Evolutionary conservation across 2,113 vertebrate species (phyloP).

Genomic region (Cochlearius cochlearius): DNA sequence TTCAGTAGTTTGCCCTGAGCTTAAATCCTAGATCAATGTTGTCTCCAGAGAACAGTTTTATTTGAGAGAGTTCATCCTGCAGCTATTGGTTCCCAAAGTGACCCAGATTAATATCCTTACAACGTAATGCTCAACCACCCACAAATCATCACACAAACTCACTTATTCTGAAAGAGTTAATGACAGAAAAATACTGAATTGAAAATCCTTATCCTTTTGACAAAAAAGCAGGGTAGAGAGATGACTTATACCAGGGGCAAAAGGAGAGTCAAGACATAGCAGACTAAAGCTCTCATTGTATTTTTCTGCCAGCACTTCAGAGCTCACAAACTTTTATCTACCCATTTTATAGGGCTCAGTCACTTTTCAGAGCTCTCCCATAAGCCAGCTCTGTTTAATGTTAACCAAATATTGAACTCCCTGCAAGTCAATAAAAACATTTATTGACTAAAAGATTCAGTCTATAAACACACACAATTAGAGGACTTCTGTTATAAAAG

Average conservation of each 20-base stretch:
- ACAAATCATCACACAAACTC: neutral
- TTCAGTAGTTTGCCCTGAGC: neutral
- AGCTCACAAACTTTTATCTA: neutral
- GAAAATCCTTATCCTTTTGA: neutral
- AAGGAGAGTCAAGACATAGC: neutral
- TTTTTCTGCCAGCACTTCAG: neutral
- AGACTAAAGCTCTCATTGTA: neutral
- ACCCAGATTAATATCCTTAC: neutral
- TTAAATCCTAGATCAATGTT: neutral
- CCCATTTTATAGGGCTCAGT: neutral
- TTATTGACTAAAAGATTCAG: conserved; percentile 47
- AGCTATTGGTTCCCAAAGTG: neutral
- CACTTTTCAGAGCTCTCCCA: neutral
- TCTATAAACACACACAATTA: conserved; percentile 46
- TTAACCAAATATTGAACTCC: conserved; percentile 25
- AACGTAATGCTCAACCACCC: neutral
- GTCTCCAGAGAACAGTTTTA: neutral
- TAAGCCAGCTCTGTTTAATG: neutral
- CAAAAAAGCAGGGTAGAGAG: neutral
- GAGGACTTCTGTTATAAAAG: conserved; percentile 14
- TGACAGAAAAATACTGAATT: neutral
- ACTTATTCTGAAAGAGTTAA: neutral
- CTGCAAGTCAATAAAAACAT: conserved; percentile 29
- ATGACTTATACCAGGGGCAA: neutral
- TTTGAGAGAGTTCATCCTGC: neutral